phyloP scores from a whole-genome alignment of 2,888 invertebrate species.

The Netelia fuscicornis region DNA sequence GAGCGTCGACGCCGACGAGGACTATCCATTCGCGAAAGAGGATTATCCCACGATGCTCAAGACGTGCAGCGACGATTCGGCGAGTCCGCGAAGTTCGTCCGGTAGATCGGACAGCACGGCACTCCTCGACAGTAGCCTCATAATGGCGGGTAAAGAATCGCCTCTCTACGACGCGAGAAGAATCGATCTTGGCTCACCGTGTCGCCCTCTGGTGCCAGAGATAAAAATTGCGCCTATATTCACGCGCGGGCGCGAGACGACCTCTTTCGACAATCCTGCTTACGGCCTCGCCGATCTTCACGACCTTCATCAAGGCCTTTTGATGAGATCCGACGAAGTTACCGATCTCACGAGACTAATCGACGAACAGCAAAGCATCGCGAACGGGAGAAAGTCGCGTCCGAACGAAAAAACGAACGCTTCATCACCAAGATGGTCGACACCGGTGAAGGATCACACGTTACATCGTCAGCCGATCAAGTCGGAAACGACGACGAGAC shows the following conservation, averaged over 20 bases:
- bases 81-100: constrained; percentile 83
- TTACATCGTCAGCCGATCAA: constrained; percentile 39
- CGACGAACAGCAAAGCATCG: constrained; percentile 75
- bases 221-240: constrained; percentile 79
- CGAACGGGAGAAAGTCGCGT: constrained; percentile 53
- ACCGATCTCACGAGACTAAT: constrained; percentile 81
- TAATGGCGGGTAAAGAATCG: constrained; percentile 77
- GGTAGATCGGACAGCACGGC: constrained; percentile 83
- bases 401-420: constrained; percentile 38
- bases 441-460: constrained; percentile 35
- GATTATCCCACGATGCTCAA: constrained; percentile 84
- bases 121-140: constrained; percentile 79
- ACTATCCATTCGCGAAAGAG: constrained; percentile 84
- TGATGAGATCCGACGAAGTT: constrained; percentile 81
- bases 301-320: constrained; percentile 78
- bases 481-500: constrained; percentile 9
- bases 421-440: constrained; percentile 17
- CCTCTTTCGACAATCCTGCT: constrained; percentile 83
- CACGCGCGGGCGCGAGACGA: constrained; percentile 73
- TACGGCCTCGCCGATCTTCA: constrained; percentile 79
- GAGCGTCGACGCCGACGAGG: constrained; percentile 82
- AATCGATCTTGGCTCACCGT: constrained; percentile 81
- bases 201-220: constrained; percentile 77
- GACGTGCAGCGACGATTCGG: constrained; percentile 83
- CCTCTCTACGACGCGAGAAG: constrained; percentile 79